Base-by-base conservation (phyloP, 2,113 vertebrate genomes). In the Scophthalmus maximus region DNA sequence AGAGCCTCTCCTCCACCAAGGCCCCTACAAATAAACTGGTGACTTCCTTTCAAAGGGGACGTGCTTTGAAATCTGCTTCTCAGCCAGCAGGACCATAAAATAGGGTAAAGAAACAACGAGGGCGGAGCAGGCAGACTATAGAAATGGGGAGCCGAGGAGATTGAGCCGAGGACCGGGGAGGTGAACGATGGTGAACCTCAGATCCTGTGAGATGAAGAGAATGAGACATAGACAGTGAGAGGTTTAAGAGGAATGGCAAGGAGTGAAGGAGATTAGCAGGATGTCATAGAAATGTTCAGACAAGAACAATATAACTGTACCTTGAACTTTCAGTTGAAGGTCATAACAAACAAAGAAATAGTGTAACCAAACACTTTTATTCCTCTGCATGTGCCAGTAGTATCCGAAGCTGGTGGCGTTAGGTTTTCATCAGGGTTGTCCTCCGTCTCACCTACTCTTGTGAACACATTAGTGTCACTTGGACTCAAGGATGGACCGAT, bases 241-340 rank as follows among this genome's bases (percentile, higher is more conserved):
- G 34, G 70, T 49, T 42, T 63, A 17, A 50, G 32, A 30, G 4
- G 36, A 80, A 29, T 14, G 26, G 10, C 17, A 25, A 6, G 23
- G 53, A 53, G 8, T 14, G n/a, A 11, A 30, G 8, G 34, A 46
- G 42, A 69, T 55, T 40, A 71, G 7, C 12, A 32, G 23, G 61
- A 40, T n/a, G 14, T 18, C 2, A 46, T 5, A 38, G 23, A 53
- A 27, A 50, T 8, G 52, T 49, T 79, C 49, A 73, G 29, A 63
- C n/a, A n/a, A 29, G 18, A 78, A 81, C 38, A 86, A 78, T 22
- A 80, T 22, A 49, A 47, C 60, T 72, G 55, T 72, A 26, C 56
- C 34, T 4, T 66, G 62, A 75, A 68, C 69, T 38, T 73, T 60
- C 8, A 32, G 26, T 25, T 14, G 12, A 32, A 10, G 46, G n/a